phyloP scores from a whole-genome alignment of 1,140 invertebrate species.

The Neodiprion fabricii region DNA sequence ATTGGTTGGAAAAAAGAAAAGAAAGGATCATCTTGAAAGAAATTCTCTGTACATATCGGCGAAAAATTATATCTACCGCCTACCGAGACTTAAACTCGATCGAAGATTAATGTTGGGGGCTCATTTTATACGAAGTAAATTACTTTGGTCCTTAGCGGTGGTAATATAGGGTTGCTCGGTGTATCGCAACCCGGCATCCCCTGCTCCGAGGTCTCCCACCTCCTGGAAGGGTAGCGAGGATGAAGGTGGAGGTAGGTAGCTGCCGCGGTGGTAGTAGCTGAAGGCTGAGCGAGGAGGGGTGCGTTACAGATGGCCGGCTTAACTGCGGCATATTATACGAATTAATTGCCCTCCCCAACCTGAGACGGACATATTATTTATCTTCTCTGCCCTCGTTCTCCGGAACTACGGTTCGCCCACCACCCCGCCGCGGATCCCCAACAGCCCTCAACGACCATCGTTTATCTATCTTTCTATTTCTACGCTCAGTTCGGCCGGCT shows the following conservation, averaged over 20 bases:
- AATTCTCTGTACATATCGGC: too few relatives aligned
- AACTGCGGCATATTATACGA: constrained; percentile 61
- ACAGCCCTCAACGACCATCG: constrained; percentile 30
- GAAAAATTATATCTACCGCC: too few relatives aligned
- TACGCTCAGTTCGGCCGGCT: constrained; percentile 29
- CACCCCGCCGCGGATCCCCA: neutral
- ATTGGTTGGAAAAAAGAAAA: too few relatives aligned
- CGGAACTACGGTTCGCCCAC: constrained; percentile 34
- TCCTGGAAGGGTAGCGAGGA: neutral
- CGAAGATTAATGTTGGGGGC: too few relatives aligned
- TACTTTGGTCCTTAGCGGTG: constrained; percentile 36
- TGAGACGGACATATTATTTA: constrained; percentile 60
- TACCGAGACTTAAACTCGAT: too few relatives aligned
- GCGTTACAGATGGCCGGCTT: constrained; percentile 58
- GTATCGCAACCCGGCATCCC: neutral
- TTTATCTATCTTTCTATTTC: constrained; percentile 52
- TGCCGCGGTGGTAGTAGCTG: neutral
- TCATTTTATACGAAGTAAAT: constrained; percentile 5
- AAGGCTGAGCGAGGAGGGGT: constrained; percentile 29
- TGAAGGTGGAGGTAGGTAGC: neutral
- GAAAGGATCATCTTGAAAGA: too few relatives aligned
- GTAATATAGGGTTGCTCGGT: constrained; percentile 33
- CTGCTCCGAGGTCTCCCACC: neutral
- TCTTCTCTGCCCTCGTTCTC: constrained; percentile 35
- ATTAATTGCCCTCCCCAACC: constrained; percentile 56